Base-by-base conservation (phyloP, 2,888 invertebrate genomes). In the Trachelus iudaicus region DNA sequence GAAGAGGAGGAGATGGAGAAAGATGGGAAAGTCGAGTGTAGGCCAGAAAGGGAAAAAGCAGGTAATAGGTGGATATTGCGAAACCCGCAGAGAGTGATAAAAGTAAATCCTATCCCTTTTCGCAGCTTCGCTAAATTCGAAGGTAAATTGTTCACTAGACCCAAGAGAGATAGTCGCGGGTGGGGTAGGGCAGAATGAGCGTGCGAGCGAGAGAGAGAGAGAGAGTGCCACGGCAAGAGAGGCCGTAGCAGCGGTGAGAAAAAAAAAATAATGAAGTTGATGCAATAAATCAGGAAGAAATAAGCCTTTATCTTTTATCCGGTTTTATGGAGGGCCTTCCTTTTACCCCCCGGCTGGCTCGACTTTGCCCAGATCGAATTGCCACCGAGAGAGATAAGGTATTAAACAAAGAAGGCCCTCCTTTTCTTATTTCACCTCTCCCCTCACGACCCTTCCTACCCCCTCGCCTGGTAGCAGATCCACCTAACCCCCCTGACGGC, bases 51-150 rank as follows among this genome's bases (percentile, higher is more conserved):
- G 76, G 69, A 40, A 34, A 34, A 34, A 34, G 40, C 77, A 68
- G 69, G 77, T 77, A 77, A 77, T 77, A 73, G 77, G 77, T 77
- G 73, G 77, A 77, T 77, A 73, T 73, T 77, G 77, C 77, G 77
- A 77, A 77, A 34, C 77, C 77, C 77, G 73, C 73, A 34, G 77
- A 77, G 77, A 77, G 77, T 77, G 77, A 77, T 77, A 77, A 77
- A 77, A 77, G 77, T 77, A 77, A 73, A 77, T 77, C 73, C 68
- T 73, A 56, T 73, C 40, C 73, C 77, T 77, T 73, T 73, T 68
- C 77, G 77, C 68, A 34, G 77, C 34, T 34, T 73, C 77, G 77
- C 73, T 73, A 77, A 77, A 77, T 77, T 77, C 69, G 30, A 30
- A 34, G 68, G 56, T 73, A 77, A 77, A 77, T 77, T 77, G 77